Evolutionary conservation across 2,888 invertebrate genomes (phyloP).

Genomic region (Epistrophe eligans): DNA sequence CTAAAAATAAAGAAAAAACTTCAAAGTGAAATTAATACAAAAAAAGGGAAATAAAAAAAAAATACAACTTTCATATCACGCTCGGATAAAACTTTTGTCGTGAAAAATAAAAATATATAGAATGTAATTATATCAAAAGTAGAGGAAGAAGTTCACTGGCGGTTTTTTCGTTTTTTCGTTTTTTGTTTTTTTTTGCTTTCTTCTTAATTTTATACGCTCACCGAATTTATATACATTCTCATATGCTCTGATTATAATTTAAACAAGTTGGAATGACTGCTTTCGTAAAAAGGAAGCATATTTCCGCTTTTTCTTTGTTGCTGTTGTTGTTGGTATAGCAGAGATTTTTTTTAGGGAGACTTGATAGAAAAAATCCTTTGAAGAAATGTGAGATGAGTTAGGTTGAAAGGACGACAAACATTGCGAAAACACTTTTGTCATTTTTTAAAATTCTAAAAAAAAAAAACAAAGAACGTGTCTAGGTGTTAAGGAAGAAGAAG

Average conservation of each 20-base stretch:
- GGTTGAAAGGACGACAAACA: neutral
- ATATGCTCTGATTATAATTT: slow-evolving; percentile 1
- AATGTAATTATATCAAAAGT: slow-evolving; percentile 54
- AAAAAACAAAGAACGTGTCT: neutral
- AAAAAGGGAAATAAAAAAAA: neutral
- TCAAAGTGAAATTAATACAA: slow-evolving; percentile 47
- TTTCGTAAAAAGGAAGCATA: neutral
- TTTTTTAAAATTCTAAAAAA: neutral
- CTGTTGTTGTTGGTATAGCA: neutral
- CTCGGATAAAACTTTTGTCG: slow-evolving; percentile 47
- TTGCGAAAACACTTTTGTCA: slow-evolving; percentile 4
- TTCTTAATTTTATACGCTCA: slow-evolving; percentile 4
- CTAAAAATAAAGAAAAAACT: slow-evolving; percentile 14
- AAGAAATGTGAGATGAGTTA: slow-evolving; percentile 1
- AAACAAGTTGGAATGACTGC: slow-evolving; percentile 6
- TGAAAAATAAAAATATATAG: slow-evolving; percentile 31
- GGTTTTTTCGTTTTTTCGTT: no score
- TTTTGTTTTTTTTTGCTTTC: neutral
- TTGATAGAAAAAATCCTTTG: neutral
- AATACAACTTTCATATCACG: slow-evolving; percentile 24
- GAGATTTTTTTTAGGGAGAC: neutral
- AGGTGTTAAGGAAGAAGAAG: neutral
- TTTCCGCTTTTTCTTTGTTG: slow-evolving; percentile 1
- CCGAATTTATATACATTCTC: neutral
- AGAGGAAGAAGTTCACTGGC: slow-evolving; percentile 40